These are phyloP conservation scores for Lysandra bellargus DNA, from an alignment of 2,888 invertebrate genomes.

Conservation along the genomic window DNA sequence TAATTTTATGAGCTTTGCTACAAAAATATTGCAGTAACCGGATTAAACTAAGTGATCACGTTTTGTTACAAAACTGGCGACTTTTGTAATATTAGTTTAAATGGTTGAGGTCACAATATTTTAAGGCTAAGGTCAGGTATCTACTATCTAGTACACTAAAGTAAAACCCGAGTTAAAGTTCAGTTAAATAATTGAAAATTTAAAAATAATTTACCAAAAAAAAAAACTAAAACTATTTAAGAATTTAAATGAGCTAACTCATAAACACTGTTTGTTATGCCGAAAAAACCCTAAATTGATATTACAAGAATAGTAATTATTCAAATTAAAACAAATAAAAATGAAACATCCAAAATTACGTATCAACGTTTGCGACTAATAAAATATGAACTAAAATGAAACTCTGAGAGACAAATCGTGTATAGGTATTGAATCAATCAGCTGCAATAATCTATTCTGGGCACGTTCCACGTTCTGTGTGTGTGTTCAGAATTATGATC, in stretches of 20 bases:
- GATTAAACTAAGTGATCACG: slow-evolving; percentile 10
- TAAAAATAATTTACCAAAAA: background rate
- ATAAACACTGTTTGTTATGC: background rate
- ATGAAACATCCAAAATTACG: background rate
- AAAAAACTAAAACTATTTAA: background rate
- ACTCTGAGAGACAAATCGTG: slow-evolving; percentile 38
- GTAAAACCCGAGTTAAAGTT: background rate
- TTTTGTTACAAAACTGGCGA: slow-evolving; percentile 9
- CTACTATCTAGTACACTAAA: background rate
- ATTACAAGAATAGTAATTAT: background rate
- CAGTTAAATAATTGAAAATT: background rate
- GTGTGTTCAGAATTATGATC: slow-evolving; percentile 65
- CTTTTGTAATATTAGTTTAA: slow-evolving; percentile 12
- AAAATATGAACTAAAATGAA: slow-evolving; percentile 26
- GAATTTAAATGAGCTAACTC: background rate
- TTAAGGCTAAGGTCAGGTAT: background rate
- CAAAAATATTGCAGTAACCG: slow-evolving; percentile 48
- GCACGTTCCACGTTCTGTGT: slow-evolving; percentile 60
- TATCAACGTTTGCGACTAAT: background rate
- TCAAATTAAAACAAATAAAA: background rate
- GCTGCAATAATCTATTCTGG: slow-evolving; percentile 52
- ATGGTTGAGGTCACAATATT: background rate
- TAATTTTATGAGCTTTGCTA: background rate
- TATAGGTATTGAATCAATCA: slow-evolving; percentile 41
- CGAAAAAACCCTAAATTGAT: background rate